Conservation (phyloP, 2,888 invertebrate species). For the Hartigia nigra region DNA sequence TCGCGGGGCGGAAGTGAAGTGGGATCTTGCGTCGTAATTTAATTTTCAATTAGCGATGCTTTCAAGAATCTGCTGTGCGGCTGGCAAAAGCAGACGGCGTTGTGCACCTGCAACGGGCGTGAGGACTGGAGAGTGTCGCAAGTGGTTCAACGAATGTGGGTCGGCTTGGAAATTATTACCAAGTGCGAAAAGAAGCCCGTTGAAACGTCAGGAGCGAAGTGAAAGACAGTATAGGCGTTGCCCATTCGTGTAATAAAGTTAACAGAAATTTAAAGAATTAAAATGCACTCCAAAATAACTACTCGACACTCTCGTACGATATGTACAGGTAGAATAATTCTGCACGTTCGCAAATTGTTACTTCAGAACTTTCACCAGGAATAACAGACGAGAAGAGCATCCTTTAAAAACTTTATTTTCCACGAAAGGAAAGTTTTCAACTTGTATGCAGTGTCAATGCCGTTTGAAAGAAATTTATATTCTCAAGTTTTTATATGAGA, state of each 20-base stretch:
- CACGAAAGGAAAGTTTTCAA: neutral
- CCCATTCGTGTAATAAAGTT: neutral
- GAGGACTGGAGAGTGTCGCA: neutral
- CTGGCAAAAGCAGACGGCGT: neutral
- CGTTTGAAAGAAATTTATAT: neutral
- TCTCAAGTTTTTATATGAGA: neutral
- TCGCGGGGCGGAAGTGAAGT: neutral
- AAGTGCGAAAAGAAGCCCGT: neutral
- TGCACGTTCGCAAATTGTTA: neutral
- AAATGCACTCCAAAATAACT: neutral
- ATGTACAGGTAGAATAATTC: neutral
- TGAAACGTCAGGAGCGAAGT: neutral
- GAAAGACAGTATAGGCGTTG: neutral
- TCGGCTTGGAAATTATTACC: neutral
- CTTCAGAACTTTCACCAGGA: neutral
- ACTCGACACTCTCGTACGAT: too few species aligned
- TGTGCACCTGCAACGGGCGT: neutral
- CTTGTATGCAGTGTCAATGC: neutral
- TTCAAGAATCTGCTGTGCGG: neutral
- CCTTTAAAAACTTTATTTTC: neutral
- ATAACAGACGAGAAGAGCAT: neutral
- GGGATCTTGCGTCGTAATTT: neutral
- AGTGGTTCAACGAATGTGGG: neutral
- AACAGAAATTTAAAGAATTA: neutral
- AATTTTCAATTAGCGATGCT: neutral